Base-by-base conservation (phyloP, 2,888 invertebrate genomes). In the Apamea monoglypha region DNA sequence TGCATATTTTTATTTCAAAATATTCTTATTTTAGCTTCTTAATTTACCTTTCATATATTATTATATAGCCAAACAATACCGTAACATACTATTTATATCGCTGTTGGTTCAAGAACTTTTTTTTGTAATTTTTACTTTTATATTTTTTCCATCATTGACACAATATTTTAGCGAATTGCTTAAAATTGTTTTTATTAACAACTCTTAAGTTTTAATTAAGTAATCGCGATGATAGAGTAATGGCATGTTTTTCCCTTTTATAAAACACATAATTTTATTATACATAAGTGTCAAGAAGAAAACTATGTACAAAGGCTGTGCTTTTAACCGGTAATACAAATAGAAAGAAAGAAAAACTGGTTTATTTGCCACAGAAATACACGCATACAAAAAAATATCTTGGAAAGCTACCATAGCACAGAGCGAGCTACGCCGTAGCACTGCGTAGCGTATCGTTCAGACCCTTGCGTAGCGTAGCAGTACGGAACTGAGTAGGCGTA, bases 381-480 rank as follows among this genome's bases (percentile, higher is more conserved):
- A 8, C 25, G 6, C 53, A 21, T 25, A 2, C 53, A 53, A 25
- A 25, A 25, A 53, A 71, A 32, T 44, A 18, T 61, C 12, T 36
- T 8, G 16, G 16, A 47, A 61, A n/a, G 50, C 21, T 50, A 25
- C 8, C 53, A 63, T 56, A 79, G 53, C 8, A n/a, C 7, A 50
- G 50, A 21, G 14, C 12, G 6, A 64, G 80, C 72, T 79, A 72
- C 80, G 64, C 47, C 72, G 79, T 79, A 79, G 73, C 56, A 29
- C 29, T 16, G 29, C 29, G 56, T 72, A 74, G 40, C 29, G 12
- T 29, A 63, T 40, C 29, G 18, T 25, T 40, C n/a, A 32, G 32
- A 18, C 32, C 14, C 2, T 21, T 56, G 32, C n/a, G 18, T 56
- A 36, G 36, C 61, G 36, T 44, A 36, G n/a, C 63, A 40, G 25